These are phyloP conservation scores for Balanococcus diminutus DNA, from an alignment of 2,888 invertebrate genomes.

Conservation along the genomic window DNA sequence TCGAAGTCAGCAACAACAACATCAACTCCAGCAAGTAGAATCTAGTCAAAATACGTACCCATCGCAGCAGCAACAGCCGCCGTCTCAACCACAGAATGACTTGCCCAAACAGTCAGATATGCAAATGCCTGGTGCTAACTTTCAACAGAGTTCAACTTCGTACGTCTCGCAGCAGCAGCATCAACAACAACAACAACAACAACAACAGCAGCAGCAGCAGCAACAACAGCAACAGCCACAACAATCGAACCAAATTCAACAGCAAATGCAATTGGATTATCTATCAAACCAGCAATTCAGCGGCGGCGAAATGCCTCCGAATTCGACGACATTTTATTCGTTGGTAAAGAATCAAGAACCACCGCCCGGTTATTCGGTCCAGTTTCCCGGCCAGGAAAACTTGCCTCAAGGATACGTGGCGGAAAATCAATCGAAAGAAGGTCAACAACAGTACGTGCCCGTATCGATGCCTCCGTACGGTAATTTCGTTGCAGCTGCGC, in stretches of 20 bases:
- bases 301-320: not conserved
- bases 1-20: not conserved
- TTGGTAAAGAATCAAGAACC: not conserved
- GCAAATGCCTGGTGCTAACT: constrained; percentile 56
- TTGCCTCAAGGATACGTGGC: not conserved
- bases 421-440: constrained; percentile 2
- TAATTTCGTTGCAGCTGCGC: not conserved
- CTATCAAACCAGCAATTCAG: not conserved
- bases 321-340: not conserved
- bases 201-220: constrained; percentile 55
- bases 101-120: constrained; percentile 57
- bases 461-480: constrained; percentile 5
- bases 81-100: constrained; percentile 44
- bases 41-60: constrained; percentile 31
- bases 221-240: constrained; percentile 59
- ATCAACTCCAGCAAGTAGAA: constrained; percentile 17
- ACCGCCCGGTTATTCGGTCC: not conserved
- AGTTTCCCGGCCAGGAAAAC: not conserved
- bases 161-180: not conserved
- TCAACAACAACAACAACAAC: too few relatives aligned
- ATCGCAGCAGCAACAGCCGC: constrained; percentile 31
- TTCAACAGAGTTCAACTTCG: not conserved
- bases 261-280: not conserved
- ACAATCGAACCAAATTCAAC: constrained; percentile 39
- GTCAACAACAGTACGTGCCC: not conserved